Evolutionary conservation across 2,113 vertebrate genomes (phyloP).

Genomic region (Mesitornis unicolor): DNA sequence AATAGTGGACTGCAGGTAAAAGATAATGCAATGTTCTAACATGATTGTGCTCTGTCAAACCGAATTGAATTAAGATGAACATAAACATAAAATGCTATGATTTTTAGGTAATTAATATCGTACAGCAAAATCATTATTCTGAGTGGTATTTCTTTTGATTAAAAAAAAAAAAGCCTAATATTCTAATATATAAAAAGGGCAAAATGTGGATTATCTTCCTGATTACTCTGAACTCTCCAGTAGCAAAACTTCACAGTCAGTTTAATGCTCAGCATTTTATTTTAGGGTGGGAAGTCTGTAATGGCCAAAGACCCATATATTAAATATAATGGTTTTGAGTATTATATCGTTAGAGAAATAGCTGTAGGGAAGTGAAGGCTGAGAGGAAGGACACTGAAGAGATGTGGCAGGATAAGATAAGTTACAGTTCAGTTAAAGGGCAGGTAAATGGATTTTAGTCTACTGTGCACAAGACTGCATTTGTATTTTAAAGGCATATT

Average conservation of each 20-base stretch:
- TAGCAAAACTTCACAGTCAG: background rate
- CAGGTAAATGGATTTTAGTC: background rate
- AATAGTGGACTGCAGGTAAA: slow-evolving; percentile 95
- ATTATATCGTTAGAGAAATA: background rate
- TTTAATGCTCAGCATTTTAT: background rate
- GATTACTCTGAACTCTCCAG: background rate
- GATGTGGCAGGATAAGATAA: background rate
- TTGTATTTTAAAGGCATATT: background rate
- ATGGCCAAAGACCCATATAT: background rate
- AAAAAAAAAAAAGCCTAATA: background rate
- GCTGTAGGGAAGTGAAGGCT: background rate
- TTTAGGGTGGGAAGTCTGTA: background rate
- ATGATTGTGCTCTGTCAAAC: background rate
- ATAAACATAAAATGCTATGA: background rate
- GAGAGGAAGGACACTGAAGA: background rate
- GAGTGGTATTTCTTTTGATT: background rate
- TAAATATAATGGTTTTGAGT: background rate
- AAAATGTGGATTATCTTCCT: background rate
- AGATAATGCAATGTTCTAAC: background rate
- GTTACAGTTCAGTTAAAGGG: background rate
- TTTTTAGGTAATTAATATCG: background rate
- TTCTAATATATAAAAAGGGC: background rate
- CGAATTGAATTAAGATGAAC: background rate
- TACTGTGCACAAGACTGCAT: background rate
- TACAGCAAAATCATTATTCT: background rate